A percentile compares a stretch with the other conserved stretches of the same genome.
These are phyloP conservation scores for Rugalucina vietnamica DNA, from an alignment of 2,888 invertebrate genomes.

Conservation along the genomic window DNA sequence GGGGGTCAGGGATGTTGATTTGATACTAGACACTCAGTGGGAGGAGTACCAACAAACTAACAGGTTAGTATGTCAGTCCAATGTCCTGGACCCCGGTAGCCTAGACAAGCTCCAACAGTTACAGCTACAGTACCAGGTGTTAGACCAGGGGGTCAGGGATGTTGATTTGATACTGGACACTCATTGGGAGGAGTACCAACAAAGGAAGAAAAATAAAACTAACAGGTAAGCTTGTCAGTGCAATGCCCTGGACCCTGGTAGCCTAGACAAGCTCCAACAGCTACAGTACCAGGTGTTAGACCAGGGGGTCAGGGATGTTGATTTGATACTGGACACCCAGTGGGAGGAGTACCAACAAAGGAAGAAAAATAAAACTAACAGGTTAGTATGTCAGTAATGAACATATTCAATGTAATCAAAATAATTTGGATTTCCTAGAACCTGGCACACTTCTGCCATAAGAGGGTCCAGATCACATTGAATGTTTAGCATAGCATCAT, in stretches of 20 bases:
- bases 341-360: slow-evolving; percentile 87
- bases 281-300: slow-evolving; percentile 88
- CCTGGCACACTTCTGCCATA: no score
- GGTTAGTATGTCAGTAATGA: slow-evolving; percentile 79
- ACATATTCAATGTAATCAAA: no score
- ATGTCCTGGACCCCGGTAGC: slow-evolving; percentile 88
- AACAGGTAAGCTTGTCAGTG: slow-evolving; percentile 68
- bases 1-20: slow-evolving; percentile 90
- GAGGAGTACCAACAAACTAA: slow-evolving; percentile 84
- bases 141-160: slow-evolving; percentile 90
- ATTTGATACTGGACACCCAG: slow-evolving; percentile 90
- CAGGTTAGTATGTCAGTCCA: slow-evolving; percentile 77
- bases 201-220: slow-evolving; percentile 65
- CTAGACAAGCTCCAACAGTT: slow-evolving; percentile 89
- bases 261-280: slow-evolving; percentile 88
- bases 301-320: slow-evolving; percentile 90
- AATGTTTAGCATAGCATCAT: no score
- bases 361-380: slow-evolving; percentile 65
- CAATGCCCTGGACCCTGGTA: slow-evolving; percentile 87
- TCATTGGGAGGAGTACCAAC: slow-evolving; percentile 88
- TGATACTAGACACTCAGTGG: slow-evolving; percentile 91
- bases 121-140: slow-evolving; percentile 86
- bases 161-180: slow-evolving; percentile 90
- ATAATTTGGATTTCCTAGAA: no score
- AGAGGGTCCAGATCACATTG: no score